Conservation (phyloP, 2,113 vertebrate species). For the Cyanistes caeruleus region DNA sequence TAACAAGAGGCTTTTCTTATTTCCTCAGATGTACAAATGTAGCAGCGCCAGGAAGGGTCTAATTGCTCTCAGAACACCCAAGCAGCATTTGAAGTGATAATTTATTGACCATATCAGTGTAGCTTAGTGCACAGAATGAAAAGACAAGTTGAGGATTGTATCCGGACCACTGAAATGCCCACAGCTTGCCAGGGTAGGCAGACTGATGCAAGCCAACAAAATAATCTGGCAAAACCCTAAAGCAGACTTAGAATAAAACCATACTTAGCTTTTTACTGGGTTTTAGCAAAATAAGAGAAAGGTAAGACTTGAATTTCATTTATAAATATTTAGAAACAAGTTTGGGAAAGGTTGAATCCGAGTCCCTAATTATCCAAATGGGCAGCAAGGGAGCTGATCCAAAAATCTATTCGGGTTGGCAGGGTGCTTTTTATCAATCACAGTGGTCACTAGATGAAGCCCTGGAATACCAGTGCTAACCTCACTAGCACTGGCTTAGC, state of each 20-base stretch:
- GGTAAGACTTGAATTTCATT: background rate
- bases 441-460: background rate
- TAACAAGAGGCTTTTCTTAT: background rate
- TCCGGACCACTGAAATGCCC: background rate
- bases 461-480: background rate
- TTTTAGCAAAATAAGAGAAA: background rate
- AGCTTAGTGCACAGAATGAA: background rate
- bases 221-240: background rate
- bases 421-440: fast-evolving
- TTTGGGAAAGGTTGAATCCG: background rate
- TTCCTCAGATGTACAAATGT: background rate
- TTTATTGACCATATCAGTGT: constrained; percentile 18
- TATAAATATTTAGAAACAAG: background rate
- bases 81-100: background rate
- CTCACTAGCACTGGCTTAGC: background rate
- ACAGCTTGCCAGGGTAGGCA: background rate
- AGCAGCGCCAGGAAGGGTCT: background rate
- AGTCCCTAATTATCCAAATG: constrained; percentile 3
- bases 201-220: background rate
- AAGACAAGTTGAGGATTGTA: background rate
- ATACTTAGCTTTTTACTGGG: background rate
- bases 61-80: constrained; percentile 29
- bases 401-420: background rate
- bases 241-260: background rate
- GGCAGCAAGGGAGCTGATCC: background rate